Evolutionary conservation across 2,888 invertebrate species (phyloP).

Genomic region (Apodemia hepburni): DNA sequence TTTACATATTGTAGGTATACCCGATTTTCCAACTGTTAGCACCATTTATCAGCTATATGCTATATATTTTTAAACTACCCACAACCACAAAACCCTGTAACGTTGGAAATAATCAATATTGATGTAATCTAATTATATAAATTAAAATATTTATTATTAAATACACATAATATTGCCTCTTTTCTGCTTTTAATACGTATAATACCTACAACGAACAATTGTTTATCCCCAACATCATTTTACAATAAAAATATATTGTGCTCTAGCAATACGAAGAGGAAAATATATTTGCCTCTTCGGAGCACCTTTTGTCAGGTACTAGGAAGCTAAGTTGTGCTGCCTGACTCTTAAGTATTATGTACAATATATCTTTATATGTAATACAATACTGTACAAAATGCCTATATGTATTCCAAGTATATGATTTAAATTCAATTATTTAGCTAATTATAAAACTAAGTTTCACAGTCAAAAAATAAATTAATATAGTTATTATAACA

Average conservation of each 20-base stretch:
- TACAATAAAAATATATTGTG: conserved; percentile 40
- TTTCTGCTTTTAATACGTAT: neutral
- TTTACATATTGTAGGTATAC: conserved; percentile 40
- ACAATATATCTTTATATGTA: conserved; percentile 20
- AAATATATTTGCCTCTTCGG: conserved; percentile 55
- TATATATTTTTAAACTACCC: conserved; percentile 40
- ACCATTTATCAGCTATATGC: conserved; percentile 65
- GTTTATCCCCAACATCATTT: conserved; percentile 58
- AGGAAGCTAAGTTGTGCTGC: conserved; percentile 71
- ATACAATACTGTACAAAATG: neutral
- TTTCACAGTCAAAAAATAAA: conserved; percentile 3
- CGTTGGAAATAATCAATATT: conserved; percentile 54
- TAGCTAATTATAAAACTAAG: neutral
- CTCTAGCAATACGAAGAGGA: conserved; percentile 43
- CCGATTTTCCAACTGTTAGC: conserved; percentile 49
- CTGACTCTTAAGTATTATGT: conserved; percentile 52
- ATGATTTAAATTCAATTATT: neutral
- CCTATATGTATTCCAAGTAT: neutral
- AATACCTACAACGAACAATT: conserved; percentile 36
- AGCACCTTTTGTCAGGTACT: conserved; percentile 76
- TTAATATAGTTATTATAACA: no score
- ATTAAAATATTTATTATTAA: neutral
- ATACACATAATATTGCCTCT: neutral
- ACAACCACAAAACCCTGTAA: conserved; percentile 51
- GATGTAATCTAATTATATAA: neutral